Percentiles rank a stretch among this genome's conserved stretches.
These are phyloP conservation scores for Lateolabrax maculatus DNA, from an alignment of 2,797 vertebrate species.

Conservation along the genomic window DNA sequence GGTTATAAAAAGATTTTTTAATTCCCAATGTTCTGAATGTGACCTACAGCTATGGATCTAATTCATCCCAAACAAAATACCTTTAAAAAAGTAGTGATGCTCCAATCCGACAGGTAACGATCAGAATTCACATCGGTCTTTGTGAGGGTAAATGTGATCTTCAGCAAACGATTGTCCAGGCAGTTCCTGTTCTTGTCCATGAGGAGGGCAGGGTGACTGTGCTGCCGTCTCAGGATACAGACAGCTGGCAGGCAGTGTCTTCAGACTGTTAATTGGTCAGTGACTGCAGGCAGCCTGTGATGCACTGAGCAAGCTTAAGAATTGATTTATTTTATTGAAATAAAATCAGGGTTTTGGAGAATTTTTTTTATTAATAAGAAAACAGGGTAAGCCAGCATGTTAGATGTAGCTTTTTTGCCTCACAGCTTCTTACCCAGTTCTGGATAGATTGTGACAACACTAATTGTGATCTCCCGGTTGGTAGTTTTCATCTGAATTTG, in stretches of 20 bases:
- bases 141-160: not conserved
- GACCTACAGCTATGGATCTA: not conserved
- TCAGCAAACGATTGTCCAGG: not conserved
- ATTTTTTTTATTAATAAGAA: no score
- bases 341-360: not conserved
- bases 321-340: not conserved
- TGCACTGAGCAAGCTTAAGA: not conserved
- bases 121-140: not conserved
- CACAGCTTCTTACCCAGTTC: not conserved
- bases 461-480: not conserved
- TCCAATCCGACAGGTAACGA: not conserved
- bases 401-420: not conserved
- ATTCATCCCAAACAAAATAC: not conserved
- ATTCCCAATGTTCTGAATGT: not conserved
- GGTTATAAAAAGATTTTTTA: not conserved
- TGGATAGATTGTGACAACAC: not conserved
- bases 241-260: not conserved
- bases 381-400: not conserved
- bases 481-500: not conserved
- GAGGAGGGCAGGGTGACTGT: not conserved
- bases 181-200: not conserved
- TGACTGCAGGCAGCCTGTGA: no score
- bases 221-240: not conserved
- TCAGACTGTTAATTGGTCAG: not conserved
- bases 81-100: conserved; percentile 9